Evolutionary conservation across 2,888 invertebrate genomes (phyloP).

Genomic region (Aphodius sticticus): DNA sequence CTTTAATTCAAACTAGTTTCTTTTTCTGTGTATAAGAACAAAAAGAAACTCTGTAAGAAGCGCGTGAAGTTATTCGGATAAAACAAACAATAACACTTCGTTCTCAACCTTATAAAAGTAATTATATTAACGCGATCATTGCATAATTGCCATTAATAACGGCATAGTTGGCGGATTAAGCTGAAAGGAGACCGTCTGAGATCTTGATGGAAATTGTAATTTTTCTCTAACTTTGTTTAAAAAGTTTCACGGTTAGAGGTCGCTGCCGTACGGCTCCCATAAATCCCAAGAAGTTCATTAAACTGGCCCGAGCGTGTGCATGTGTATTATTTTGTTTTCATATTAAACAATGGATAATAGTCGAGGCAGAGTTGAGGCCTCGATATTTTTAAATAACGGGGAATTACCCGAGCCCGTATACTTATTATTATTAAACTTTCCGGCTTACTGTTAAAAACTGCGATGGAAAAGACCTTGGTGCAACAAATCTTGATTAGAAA

Average conservation of each 20-base stretch:
- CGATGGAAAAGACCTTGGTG: neutral
- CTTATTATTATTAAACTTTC: neutral
- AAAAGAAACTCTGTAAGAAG: neutral
- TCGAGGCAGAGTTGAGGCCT: neutral
- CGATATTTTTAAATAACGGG: neutral
- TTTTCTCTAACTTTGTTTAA: neutral
- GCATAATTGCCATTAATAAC: neutral
- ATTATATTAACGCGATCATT: neutral
- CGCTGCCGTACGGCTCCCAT: neutral
- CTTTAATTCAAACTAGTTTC: too few relatives aligned
- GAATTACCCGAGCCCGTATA: neutral
- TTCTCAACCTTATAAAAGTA: neutral
- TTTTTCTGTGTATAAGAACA: neutral
- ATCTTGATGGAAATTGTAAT: neutral
- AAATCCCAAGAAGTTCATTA: slow-evolving; percentile 4
- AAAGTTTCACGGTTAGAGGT: slow-evolving; percentile 4
- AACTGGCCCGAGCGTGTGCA: neutral
- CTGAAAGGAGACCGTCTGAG: neutral
- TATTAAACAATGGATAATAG: neutral
- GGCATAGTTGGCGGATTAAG: neutral
- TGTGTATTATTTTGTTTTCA: slow-evolving; percentile 4
- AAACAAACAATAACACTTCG: neutral
- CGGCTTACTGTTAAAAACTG: neutral
- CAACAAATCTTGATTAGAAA: neutral
- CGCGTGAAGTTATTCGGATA: neutral